Evolutionary conservation across 2,797 vertebrate species (phyloP).

Genomic region (Monodelphis domestica): DNA sequence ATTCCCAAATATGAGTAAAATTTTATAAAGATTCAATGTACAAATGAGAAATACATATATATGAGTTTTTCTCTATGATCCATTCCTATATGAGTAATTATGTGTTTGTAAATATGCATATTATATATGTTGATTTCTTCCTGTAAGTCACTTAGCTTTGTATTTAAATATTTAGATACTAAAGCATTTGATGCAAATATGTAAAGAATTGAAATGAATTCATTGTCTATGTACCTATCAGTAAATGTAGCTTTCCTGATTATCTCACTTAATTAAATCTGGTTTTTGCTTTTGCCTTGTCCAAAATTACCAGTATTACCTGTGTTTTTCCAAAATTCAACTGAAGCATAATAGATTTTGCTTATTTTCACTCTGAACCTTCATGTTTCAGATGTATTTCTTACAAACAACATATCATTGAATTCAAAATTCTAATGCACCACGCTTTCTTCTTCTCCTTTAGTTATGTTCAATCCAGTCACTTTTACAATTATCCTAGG

Average conservation of each 20-base stretch:
- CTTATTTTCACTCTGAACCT: neutral
- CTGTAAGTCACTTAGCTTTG: neutral
- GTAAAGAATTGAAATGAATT: neutral
- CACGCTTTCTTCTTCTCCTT: neutral
- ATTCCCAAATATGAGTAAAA: neutral
- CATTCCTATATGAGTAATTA: neutral
- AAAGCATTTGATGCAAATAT: neutral
- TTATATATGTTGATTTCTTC: neutral
- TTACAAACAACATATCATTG: neutral
- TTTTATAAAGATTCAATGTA: neutral
- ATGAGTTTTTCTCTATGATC: neutral
- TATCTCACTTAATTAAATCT: neutral
- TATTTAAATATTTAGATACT: neutral
- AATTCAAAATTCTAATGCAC: neutral
- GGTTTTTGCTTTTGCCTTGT: neutral
- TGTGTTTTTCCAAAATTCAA: neutral
- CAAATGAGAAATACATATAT: neutral
- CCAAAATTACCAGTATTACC: neutral
- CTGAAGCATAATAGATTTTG: neutral
- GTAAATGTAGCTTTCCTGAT: neutral
- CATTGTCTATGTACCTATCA: neutral
- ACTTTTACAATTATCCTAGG: neutral
- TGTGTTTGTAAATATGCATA: neutral
- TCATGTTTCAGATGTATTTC: neutral
- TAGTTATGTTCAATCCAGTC: neutral